Evolutionary conservation across 2,888 invertebrate species (phyloP).

Genomic region (Dasysyrphus tricinctus): DNA sequence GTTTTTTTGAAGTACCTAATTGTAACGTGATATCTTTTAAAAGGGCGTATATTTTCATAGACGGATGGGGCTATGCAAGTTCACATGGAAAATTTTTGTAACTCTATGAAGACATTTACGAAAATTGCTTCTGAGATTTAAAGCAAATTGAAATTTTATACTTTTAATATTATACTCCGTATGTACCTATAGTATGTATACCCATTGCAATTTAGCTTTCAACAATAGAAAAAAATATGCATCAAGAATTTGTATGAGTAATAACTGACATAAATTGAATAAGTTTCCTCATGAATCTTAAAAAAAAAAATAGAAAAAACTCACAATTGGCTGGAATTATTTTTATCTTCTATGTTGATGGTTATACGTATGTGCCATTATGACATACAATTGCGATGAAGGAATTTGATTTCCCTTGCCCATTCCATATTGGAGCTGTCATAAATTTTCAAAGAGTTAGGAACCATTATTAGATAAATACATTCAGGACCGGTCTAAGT

Average conservation of each 20-base stretch:
- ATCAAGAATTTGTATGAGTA: slow-evolving; percentile 2
- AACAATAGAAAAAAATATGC: neutral
- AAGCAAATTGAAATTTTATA: slow-evolving; percentile 12
- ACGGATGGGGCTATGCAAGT: neutral
- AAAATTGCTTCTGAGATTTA: slow-evolving; percentile 10
- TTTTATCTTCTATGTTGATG: neutral
- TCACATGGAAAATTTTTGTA: neutral
- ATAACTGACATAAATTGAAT: slow-evolving; percentile 20
- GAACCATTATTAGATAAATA: neutral
- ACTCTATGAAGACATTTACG: neutral
- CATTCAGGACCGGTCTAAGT: neutral
- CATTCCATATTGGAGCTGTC: neutral
- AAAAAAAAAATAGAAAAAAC: neutral
- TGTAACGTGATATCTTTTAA: neutral
- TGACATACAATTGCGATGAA: neutral
- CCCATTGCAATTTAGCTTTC: slow-evolving; percentile 3
- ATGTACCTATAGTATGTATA: too few species aligned
- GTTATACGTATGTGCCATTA: neutral
- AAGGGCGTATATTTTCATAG: neutral
- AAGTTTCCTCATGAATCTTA: slow-evolving; percentile 6
- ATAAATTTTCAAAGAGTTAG: neutral
- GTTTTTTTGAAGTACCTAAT: neutral
- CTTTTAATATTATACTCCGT: neutral
- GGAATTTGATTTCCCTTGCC: neutral
- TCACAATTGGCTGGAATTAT: neutral